Evolutionary conservation across 2,888 invertebrate genomes (phyloP), one percentile per base, ranked within the genome.

Genomic region (Drosophila differens): DNA sequence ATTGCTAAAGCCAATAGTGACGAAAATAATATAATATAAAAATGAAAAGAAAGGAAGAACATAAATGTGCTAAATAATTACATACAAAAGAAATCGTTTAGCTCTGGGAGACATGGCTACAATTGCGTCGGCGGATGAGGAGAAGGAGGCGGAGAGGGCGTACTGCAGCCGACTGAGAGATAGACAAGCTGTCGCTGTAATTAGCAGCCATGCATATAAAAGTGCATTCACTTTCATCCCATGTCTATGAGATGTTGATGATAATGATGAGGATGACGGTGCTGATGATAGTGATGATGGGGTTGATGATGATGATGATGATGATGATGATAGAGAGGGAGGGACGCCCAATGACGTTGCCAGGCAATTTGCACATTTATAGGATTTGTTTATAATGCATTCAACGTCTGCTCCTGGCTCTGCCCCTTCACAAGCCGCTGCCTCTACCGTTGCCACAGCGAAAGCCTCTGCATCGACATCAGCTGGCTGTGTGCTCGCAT

Each of bases 111-210:
- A 55, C 53, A 64, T 47, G 64, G 37, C 39, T 59, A 55, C 63
- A 73, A 49, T 41, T 30, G 49, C 55, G 22, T 14, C 53, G 49
- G 58, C 9, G 62, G 55, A 10, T 16, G 66, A 5, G 25, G 41
- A 5, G 14, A 4, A 19, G 16, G 44, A 28, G 28, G n/a, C 5
- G 7, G 30, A 3, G 47, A 32, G 51, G 51, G n/a, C 41, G 55
- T 52, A 22, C 41, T 33, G 58, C 37, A 51, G 41, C 41, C 63
- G 64, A 14, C 66, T 51, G 70, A 65, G 64, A 66, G 77, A 81
- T 78, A 78, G 86, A 85, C 86, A 85, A 88, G 86, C 86, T 88
- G 86, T 85, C 88, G 76, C 80, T 81, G 88, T 85, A 85, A 85
- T 85, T 85, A 89, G 85, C 89, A 70, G 63, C 74, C 76, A 85